Conservation (phyloP, 2,888 invertebrate species). For the Volucella inanis region DNA sequence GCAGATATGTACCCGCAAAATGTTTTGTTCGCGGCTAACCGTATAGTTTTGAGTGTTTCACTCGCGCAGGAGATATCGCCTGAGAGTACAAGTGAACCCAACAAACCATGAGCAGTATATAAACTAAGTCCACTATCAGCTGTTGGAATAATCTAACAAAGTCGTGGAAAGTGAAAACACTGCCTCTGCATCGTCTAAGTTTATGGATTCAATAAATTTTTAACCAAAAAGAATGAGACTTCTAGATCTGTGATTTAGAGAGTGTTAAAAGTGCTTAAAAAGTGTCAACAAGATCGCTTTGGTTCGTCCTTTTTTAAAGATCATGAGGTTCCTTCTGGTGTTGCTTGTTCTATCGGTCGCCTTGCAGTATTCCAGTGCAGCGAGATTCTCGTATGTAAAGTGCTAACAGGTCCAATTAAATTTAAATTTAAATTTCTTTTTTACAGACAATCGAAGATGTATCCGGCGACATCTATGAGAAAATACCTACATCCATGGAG, state of each 20-base stretch:
- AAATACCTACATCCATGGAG: constrained; percentile 39
- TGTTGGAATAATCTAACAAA: constrained; percentile 61
- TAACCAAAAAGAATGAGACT: constrained; percentile 33
- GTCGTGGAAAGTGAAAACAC: constrained; percentile 50
- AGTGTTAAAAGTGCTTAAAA: background rate
- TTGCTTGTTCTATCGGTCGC: constrained; percentile 41
- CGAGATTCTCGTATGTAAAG: constrained; percentile 50
- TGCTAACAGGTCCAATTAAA: background rate
- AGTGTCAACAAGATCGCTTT: background rate
- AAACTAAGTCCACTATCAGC: constrained; percentile 57
- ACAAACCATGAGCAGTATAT: constrained; percentile 71
- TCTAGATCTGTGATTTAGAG: constrained; percentile 43
- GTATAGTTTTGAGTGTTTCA: constrained; percentile 35
- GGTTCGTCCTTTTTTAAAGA: constrained; percentile 17
- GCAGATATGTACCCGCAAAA: background rate
- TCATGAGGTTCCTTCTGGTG: constrained; percentile 42
- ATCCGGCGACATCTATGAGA: constrained; percentile 56
- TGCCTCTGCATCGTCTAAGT: constrained; percentile 21
- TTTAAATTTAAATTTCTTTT: constrained; percentile 1
- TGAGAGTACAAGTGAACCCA: constrained; percentile 52
- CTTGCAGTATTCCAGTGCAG: constrained; percentile 34
- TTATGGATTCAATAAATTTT: constrained; percentile 16
- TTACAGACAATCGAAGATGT: constrained; percentile 45
- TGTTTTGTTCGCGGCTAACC: constrained; percentile 21
- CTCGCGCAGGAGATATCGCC: constrained; percentile 67